Conservation (phyloP, 2,888 invertebrate species). For the Uloborus plumipes region DNA sequence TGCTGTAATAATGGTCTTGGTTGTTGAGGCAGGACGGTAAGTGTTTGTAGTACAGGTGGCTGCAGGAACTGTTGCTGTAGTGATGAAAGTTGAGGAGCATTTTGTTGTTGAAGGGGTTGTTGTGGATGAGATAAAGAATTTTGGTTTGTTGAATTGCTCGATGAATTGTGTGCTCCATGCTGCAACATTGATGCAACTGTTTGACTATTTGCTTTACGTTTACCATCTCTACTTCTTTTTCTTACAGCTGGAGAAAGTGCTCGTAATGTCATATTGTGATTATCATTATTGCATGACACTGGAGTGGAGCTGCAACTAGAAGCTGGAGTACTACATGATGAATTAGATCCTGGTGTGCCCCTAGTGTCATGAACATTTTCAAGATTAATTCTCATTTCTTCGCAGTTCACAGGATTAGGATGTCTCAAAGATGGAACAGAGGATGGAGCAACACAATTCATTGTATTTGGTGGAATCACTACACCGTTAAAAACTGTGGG, state of each 20-base stretch:
- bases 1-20: constrained; percentile 56
- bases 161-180: constrained; percentile 67
- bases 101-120: constrained; percentile 38
- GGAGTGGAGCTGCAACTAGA: constrained; percentile 67
- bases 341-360: constrained; percentile 65
- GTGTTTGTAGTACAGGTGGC: constrained; percentile 65
- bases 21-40: constrained; percentile 76
- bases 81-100: constrained; percentile 46
- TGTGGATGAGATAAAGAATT: constrained; percentile 31
- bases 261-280: constrained; percentile 48
- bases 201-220: constrained; percentile 80
- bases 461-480: constrained; percentile 54
- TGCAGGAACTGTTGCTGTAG: constrained; percentile 61
- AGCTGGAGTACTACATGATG: constrained; percentile 67
- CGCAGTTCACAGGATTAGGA: constrained; percentile 47
- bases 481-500: constrained; percentile 62
- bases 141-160: constrained; percentile 30
- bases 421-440: constrained; percentile 28
- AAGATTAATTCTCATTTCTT: constrained; percentile 52
- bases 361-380: constrained; percentile 62
- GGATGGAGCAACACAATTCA: constrained; percentile 50
- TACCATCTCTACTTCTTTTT: constrained; percentile 70
- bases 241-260: constrained; percentile 53
- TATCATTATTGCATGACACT: constrained; percentile 62
- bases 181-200: constrained; percentile 77